A percentile compares a stretch with the other conserved stretches of the same genome.
phyloP scores from a whole-genome alignment of 1,140 invertebrate species.

The Lordiphosa stackelbergi region DNA sequence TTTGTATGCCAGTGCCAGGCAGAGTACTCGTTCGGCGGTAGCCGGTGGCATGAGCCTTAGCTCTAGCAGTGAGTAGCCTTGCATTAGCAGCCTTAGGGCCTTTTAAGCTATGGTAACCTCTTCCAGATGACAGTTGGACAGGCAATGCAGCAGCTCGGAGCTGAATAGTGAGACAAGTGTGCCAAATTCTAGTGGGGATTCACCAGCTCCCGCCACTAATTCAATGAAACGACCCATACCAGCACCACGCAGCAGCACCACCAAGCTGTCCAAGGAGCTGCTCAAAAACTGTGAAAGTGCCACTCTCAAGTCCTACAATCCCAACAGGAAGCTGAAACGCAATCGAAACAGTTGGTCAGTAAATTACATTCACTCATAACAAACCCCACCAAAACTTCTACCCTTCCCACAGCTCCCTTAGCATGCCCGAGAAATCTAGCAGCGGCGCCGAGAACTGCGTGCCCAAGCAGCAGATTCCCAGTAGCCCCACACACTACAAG shows the following conservation, averaged over 20 bases:
- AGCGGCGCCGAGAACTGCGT: conserved; percentile 52
- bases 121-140: conserved; percentile 64
- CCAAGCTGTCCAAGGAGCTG: conserved; percentile 57
- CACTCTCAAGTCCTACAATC: conserved; percentile 75
- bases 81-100: neutral
- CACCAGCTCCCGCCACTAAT: conserved; percentile 53
- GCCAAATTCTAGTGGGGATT: conserved; percentile 59
- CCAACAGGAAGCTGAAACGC: conserved; percentile 73
- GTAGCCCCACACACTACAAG: conserved; percentile 91
- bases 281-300: conserved; percentile 62
- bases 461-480: conserved; percentile 78
- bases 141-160: conserved; percentile 62
- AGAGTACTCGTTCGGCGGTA: conserved; percentile 61
- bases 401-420: conserved; percentile 31
- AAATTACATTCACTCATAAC: neutral
- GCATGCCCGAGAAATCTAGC: conserved; percentile 31
- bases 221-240: conserved; percentile 71
- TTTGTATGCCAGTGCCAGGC: conserved; percentile 65
- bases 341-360: conserved; percentile 72
- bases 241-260: conserved; percentile 47
- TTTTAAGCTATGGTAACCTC: neutral
- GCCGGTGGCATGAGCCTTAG: conserved; percentile 54
- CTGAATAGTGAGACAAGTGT: conserved; percentile 67
- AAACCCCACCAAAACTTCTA: neutral
- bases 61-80: conserved; percentile 54